These are phyloP conservation scores for Hermaeophaga mercurialis DNA, from an alignment of 2,888 invertebrate species.

Conservation along the genomic window DNA sequence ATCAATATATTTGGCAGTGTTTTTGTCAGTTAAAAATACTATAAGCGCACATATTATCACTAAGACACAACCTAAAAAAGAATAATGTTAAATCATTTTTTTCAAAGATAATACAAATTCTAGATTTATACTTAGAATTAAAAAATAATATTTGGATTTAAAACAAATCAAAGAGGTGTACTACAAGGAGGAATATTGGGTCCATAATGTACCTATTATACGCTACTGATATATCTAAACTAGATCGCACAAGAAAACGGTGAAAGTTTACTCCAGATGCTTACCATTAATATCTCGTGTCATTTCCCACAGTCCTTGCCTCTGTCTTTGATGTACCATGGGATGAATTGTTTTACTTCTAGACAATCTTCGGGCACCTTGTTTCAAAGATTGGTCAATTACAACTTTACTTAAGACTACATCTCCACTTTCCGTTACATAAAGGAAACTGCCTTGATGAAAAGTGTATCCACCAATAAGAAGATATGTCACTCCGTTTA, in stretches of 20 bases:
- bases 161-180: too few relatives aligned
- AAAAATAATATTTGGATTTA: too few relatives aligned
- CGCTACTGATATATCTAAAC: too few relatives aligned
- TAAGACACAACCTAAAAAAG: slow-evolving; percentile 69
- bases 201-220: too few relatives aligned
- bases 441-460: slow-evolving; percentile 73
- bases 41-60: slow-evolving; percentile 71
- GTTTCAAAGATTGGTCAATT: slow-evolving; percentile 53
- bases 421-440: slow-evolving; percentile 66
- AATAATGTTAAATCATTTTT: too few relatives aligned
- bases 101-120: too few relatives aligned
- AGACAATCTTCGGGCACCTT: slow-evolving; percentile 59
- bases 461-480: slow-evolving; percentile 81
- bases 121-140: too few relatives aligned
- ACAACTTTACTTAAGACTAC: slow-evolving; percentile 66
- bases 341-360: slow-evolving; percentile 50
- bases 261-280: too few relatives aligned
- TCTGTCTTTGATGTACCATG: slow-evolving; percentile 52
- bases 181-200: too few relatives aligned
- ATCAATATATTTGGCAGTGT: slow-evolving; percentile 74
- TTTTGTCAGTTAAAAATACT: slow-evolving; percentile 63
- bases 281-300: slow-evolving; percentile 59
- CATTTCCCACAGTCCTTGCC: slow-evolving; percentile 66
- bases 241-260: too few relatives aligned
- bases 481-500: slow-evolving; percentile 79